Evolutionary conservation across 1,140 invertebrate genomes (phyloP).

Genomic region (Ectropis grisescens): DNA sequence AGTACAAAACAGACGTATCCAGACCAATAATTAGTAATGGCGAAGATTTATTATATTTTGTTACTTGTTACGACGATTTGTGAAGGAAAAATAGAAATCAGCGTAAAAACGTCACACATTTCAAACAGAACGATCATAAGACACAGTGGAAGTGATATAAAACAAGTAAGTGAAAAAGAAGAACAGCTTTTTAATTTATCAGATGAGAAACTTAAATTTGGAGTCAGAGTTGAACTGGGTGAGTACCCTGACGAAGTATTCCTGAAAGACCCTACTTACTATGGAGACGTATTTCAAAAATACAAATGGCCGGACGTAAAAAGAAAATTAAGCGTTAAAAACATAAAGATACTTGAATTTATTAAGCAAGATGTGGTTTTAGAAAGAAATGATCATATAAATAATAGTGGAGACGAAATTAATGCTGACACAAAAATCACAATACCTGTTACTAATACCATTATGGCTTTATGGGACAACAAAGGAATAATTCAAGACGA

Average conservation of each 20-base stretch:
- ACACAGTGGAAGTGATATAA: conserved; percentile 21
- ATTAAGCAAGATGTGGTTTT: conserved; percentile 22
- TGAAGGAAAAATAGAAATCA: conserved; percentile 22
- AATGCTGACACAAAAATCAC: conserved; percentile 13
- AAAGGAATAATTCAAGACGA: conserved; percentile 21
- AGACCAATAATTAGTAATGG: too few relatives aligned
- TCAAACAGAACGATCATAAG: conserved; percentile 13
- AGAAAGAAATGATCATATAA: conserved; percentile 21
- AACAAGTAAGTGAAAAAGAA: conserved; percentile 27
- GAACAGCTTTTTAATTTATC: conserved; percentile 33
- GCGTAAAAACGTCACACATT: conserved; percentile 18
- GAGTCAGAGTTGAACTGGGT: conserved; percentile 26
- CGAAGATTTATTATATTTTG: too few relatives aligned
- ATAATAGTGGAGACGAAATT: conserved; percentile 19
- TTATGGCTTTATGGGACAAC: conserved; percentile 23
- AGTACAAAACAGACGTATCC: too few relatives aligned
- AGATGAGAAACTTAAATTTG: conserved; percentile 27
- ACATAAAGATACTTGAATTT: conserved; percentile 10
- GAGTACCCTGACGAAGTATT: conserved; percentile 30
- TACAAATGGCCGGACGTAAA: conserved; percentile 30
- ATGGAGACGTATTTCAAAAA: conserved; percentile 26
- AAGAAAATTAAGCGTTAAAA: conserved; percentile 20
- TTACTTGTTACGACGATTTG: too few relatives aligned
- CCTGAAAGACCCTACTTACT: conserved; percentile 32
- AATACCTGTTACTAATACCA: conserved; percentile 17